Conservation (phyloP, 2,888 invertebrate species). For the Sericinus montela region DNA sequence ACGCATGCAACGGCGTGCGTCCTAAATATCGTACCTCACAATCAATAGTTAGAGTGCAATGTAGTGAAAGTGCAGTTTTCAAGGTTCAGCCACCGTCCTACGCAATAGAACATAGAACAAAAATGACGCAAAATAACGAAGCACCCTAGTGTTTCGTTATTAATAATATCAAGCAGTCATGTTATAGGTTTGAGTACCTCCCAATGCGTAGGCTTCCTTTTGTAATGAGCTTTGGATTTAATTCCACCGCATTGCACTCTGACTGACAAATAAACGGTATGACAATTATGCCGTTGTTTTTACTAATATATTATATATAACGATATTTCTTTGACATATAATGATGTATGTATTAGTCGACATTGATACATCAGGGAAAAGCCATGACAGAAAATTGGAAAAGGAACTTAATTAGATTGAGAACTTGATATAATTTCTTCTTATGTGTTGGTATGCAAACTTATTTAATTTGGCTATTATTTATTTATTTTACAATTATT, state of each 20-base stretch:
- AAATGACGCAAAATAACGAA: slow-evolving; percentile 19
- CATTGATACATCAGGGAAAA: no score
- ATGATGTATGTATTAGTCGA: no score
- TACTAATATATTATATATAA: no score
- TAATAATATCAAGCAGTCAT: slow-evolving; percentile 7
- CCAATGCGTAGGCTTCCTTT: slow-evolving; percentile 17
- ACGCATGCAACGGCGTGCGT: slow-evolving; percentile 17
- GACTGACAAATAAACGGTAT: neutral
- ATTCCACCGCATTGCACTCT: slow-evolving; percentile 14
- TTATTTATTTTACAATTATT: no score
- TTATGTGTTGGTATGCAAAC: no score
- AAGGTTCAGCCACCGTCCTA: slow-evolving; percentile 47
- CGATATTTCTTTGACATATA: no score
- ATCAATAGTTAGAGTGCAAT: slow-evolving; percentile 31
- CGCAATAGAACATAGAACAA: slow-evolving; percentile 24
- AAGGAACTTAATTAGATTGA: no score
- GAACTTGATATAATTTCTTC: no score
- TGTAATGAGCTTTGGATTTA: slow-evolving; percentile 16
- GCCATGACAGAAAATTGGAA: no score
- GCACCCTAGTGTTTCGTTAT: no score
- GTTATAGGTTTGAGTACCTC: neutral
- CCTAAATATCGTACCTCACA: slow-evolving; percentile 21
- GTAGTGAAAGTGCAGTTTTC: slow-evolving; percentile 60
- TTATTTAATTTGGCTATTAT: no score
- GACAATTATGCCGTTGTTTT: slow-evolving; percentile 2